Percentiles rank a stretch among this genome's conserved stretches.
Evolutionary conservation across 2,888 invertebrate species (phyloP).

Genomic region (Hyalella azteca): DNA sequence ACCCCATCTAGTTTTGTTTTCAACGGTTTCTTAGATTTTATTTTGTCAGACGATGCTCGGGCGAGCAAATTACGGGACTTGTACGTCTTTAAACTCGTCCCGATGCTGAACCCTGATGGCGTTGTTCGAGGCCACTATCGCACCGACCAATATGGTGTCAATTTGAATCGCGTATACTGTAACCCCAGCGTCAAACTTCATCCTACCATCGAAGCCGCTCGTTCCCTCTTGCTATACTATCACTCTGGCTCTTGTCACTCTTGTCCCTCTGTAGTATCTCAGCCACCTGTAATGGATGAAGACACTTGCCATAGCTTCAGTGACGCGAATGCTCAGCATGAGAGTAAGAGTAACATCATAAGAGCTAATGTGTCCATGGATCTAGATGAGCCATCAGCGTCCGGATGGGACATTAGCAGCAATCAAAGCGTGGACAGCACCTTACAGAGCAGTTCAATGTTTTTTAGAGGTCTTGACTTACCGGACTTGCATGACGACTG

Average conservation of each 20-base stretch:
- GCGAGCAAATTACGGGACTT: conserved; percentile 75
- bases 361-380: conserved; percentile 49
- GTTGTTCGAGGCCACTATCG: conserved; percentile 84
- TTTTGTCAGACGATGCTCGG: conserved; percentile 77
- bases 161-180: conserved; percentile 84
- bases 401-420: conserved; percentile 57
- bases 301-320: conserved; percentile 58
- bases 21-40: conserved; percentile 82
- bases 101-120: conserved; percentile 90
- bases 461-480: conserved; percentile 30
- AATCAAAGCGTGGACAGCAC: conserved; percentile 49
- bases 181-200: conserved; percentile 77
- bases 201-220: conserved; percentile 85
- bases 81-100: conserved; percentile 88
- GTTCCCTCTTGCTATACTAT: conserved; percentile 69
- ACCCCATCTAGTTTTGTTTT: conserved; percentile 89
- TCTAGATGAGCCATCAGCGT: conserved; percentile 56
- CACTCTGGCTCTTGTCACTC: conserved; percentile 60
- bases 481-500: conserved; percentile 54
- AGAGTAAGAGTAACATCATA: conserved; percentile 30
- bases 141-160: conserved; percentile 85
- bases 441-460: neutral
- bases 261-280: neutral
- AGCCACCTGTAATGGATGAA: conserved; percentile 51
- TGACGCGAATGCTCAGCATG: conserved; percentile 49